These are phyloP conservation scores for Metacarcinus magister DNA, from an alignment of 2,888 invertebrate species.

Conservation along the genomic window DNA sequence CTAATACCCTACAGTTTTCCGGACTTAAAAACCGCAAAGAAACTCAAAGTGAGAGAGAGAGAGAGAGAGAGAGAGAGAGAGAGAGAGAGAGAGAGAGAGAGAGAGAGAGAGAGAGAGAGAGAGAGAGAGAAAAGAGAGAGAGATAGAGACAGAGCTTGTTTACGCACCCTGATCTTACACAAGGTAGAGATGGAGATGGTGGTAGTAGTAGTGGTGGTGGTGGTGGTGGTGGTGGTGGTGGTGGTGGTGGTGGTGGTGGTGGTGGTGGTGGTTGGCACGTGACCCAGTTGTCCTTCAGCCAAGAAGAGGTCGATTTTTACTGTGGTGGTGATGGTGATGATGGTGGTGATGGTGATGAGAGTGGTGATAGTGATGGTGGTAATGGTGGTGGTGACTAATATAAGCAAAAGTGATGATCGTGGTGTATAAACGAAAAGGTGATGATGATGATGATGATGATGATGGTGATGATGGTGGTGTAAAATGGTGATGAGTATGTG, in stretches of 20 bases:
- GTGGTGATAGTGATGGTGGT: neutral
- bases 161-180: neutral
- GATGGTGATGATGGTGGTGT: no score
- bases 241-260: neutral
- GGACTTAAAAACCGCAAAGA: neutral
- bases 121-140: neutral
- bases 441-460: neutral
- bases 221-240: neutral
- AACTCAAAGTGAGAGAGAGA: neutral
- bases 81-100: neutral
- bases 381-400: neutral
- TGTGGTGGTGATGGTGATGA: neutral
- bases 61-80: neutral
- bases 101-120: conserved; percentile 1
- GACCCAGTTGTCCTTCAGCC: conserved; percentile 12
- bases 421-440: no score
- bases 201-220: neutral
- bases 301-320: neutral
- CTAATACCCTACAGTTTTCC: neutral
- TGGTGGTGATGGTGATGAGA: neutral
- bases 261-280: conserved; percentile 21
- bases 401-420: no score
- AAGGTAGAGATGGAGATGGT: neutral
- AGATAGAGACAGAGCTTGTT: neutral
- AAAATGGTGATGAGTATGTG: neutral